Evolutionary conservation across 1,140 invertebrate species (phyloP).

Genomic region (Drusus annulatus): DNA sequence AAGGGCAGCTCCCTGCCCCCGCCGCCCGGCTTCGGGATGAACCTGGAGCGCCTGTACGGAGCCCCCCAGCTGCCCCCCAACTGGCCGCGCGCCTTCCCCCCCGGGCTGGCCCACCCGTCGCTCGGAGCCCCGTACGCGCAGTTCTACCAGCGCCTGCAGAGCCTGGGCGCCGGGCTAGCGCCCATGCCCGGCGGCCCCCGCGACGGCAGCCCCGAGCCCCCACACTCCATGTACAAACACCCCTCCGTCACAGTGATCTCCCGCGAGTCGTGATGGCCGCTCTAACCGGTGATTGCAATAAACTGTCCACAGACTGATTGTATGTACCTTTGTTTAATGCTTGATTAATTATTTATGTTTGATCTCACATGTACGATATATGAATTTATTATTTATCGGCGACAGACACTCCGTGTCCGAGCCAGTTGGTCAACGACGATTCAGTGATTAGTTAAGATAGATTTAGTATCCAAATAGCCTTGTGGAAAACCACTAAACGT

Average conservation of each 20-base stretch:
- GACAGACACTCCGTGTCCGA: background rate
- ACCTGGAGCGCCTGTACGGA: constrained; percentile 66
- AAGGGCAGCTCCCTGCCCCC: constrained; percentile 63
- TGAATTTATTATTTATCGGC: constrained; percentile 14
- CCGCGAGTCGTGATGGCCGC: constrained; percentile 67
- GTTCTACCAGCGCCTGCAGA: constrained; percentile 70
- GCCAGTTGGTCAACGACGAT: background rate
- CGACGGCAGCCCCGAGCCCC: constrained; percentile 70
- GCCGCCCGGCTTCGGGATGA: constrained; percentile 60
- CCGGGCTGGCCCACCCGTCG: constrained; percentile 61
- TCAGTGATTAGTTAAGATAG: constrained; percentile 14
- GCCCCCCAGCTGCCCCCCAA: constrained; percentile 69
- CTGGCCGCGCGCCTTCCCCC: constrained; percentile 61
- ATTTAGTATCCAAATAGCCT: background rate
- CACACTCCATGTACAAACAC: constrained; percentile 66
- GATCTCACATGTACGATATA: constrained; percentile 42
- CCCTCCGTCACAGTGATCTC: constrained; percentile 66
- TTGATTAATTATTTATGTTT: constrained; percentile 50
- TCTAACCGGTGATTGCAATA: constrained; percentile 50
- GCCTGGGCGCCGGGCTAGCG: constrained; percentile 63
- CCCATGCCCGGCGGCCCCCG: constrained; percentile 67
- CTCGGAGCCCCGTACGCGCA: constrained; percentile 61
- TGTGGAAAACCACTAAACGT: background rate
- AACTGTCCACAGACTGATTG: constrained; percentile 52
- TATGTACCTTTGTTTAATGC: constrained; percentile 53